phyloP scores from a whole-genome alignment of 2,888 invertebrate genomes.

The Cheilosia scutellata region DNA sequence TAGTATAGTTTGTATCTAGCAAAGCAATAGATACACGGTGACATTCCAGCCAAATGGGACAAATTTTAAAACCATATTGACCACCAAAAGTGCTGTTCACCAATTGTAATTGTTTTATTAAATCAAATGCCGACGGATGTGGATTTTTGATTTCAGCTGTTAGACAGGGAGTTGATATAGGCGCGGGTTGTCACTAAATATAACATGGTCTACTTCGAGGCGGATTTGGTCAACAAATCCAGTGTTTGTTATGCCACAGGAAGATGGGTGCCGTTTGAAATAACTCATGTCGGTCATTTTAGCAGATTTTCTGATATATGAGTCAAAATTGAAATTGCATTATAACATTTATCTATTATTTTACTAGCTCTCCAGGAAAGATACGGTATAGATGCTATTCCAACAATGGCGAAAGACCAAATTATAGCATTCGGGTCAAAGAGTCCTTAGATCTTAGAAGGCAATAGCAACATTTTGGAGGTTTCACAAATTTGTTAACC shows the following conservation, averaged over 20 bases:
- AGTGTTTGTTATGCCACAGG: neutral
- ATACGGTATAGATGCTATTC: no score
- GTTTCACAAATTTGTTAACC: no score
- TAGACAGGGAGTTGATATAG: neutral
- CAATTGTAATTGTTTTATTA: slow-evolving; percentile 68
- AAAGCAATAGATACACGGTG: neutral
- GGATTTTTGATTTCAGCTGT: slow-evolving; percentile 45
- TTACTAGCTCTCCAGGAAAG: no score
- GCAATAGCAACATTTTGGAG: no score
- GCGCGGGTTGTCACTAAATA: neutral
- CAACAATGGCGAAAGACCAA: no score
- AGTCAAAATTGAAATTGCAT: no score
- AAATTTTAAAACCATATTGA: slow-evolving; percentile 44
- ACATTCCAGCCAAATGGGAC: slow-evolving; percentile 19
- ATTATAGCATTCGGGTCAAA: no score
- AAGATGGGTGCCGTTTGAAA: no score
- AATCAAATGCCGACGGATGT: slow-evolving; percentile 66
- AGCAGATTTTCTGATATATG: no score
- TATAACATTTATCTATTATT: no score
- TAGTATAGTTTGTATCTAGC: neutral
- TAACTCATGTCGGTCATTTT: no score
- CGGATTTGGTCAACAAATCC: neutral
- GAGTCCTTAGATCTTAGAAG: no score
- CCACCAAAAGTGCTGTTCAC: slow-evolving; percentile 56
- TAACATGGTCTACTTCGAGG: neutral